These are phyloP conservation scores for Morus bassanus DNA, from an alignment of 2,797 vertebrate species.

Conservation along the genomic window DNA sequence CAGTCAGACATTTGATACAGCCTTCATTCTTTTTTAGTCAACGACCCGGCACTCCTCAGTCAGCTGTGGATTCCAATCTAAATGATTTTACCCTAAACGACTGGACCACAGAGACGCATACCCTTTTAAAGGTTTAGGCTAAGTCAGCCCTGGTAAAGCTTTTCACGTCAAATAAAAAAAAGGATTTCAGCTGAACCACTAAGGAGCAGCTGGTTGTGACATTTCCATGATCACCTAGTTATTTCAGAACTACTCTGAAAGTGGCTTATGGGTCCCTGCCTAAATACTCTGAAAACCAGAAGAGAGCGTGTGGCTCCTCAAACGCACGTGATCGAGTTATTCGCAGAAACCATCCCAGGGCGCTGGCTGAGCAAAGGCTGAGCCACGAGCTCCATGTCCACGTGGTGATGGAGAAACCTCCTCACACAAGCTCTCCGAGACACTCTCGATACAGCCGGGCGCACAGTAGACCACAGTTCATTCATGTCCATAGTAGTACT, in stretches of 20 bases:
- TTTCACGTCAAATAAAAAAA: background rate
- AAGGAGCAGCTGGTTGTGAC: background rate
- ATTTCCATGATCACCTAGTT: background rate
- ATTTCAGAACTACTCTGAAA: background rate
- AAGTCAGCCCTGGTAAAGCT: background rate
- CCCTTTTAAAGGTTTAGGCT: background rate
- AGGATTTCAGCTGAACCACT: background rate
- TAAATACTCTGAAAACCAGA: background rate
- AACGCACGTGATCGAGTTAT: accelerated
- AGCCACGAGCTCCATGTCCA: accelerated
- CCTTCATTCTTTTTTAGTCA: background rate
- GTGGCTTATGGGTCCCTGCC: background rate
- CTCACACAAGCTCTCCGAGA: accelerated
- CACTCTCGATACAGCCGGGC: accelerated
- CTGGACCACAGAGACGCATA: accelerated
- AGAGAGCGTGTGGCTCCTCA: background rate
- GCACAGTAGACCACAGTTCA: accelerated
- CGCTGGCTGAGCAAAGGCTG: background rate
- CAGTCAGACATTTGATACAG: background rate
- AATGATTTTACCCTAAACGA: background rate
- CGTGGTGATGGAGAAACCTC: background rate
- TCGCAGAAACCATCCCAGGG: accelerated
- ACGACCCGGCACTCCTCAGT: background rate
- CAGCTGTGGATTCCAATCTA: accelerated
- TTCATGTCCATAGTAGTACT: accelerated